Conservation (phyloP, 2,888 invertebrate genomes). For the Nomada flava region DNA sequence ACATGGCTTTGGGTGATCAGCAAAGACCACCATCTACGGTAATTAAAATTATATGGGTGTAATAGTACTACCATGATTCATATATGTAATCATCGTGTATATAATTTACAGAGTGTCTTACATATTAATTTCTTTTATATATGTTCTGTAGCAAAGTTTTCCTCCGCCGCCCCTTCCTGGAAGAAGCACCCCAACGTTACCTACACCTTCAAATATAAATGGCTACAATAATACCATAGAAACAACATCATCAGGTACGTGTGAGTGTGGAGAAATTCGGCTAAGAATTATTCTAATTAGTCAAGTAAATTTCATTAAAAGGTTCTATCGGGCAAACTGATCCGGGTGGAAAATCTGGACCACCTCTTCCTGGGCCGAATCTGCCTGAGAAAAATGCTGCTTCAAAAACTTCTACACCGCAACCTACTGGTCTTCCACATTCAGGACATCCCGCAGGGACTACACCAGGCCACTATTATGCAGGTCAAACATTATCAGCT, state of each 20-base stretch:
- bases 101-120: background rate
- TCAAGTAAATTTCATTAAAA: slow-evolving; percentile 12
- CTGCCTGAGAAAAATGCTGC: slow-evolving; percentile 31
- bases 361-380: slow-evolving; percentile 35
- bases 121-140: slow-evolving; percentile 7
- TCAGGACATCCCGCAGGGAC: slow-evolving; percentile 69
- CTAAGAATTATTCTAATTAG: background rate
- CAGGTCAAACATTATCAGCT: slow-evolving; percentile 54
- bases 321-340: slow-evolving; percentile 53
- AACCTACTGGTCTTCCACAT: slow-evolving; percentile 72
- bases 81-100: background rate
- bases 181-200: slow-evolving; percentile 67
- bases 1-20: slow-evolving; percentile 73
- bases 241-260: slow-evolving; percentile 63
- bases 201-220: slow-evolving; percentile 72
- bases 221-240: slow-evolving; percentile 74
- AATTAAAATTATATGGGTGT: slow-evolving; percentile 22
- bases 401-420: slow-evolving; percentile 65
- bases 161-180: slow-evolving; percentile 65
- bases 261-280: slow-evolving; percentile 30
- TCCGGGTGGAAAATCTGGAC: slow-evolving; percentile 50
- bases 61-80: slow-evolving; percentile 1
- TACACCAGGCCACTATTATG: slow-evolving; percentile 50
- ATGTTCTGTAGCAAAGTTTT: slow-evolving; percentile 64
- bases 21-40: slow-evolving; percentile 73